Conservation (phyloP, 2,113 vertebrate species). For the Oncorhynchus gorbuscha region DNA sequence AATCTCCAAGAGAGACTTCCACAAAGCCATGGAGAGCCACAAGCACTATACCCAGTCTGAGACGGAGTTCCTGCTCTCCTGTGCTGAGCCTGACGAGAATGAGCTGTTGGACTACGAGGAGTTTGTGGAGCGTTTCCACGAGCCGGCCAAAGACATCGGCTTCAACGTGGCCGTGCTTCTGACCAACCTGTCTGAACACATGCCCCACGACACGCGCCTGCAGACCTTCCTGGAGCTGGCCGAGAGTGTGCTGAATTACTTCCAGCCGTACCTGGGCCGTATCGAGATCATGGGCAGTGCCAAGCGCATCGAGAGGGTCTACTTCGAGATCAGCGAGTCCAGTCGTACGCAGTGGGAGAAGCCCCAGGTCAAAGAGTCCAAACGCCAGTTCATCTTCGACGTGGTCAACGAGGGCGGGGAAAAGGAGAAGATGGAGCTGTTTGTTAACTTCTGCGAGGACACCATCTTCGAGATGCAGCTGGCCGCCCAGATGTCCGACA, state of each 20-base stretch:
- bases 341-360: conserved; percentile 98
- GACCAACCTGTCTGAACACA: conserved; percentile 94
- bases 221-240: conserved; percentile 95
- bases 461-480: conserved; percentile 98
- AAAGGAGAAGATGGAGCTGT: conserved; percentile 99
- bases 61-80: conserved; percentile 91
- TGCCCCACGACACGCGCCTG: conserved; percentile 90
- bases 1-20: conserved; percentile 95
- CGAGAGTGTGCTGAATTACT: conserved; percentile 93
- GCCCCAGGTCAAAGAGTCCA: conserved; percentile 97
- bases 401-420: conserved; percentile 96
- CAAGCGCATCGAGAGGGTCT: conserved; percentile 94
- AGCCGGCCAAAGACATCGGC: conserved; percentile 95
- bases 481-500: conserved; percentile 93
- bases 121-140: conserved; percentile 94
- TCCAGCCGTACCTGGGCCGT: conserved; percentile 92
- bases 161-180: conserved; percentile 93
- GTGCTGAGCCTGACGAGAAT: conserved; percentile 92
- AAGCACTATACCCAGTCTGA: conserved; percentile 96
- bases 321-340: conserved; percentile 97
- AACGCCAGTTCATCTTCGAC: conserved; percentile 96
- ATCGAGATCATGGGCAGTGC: conserved; percentile 98
- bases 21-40: conserved; percentile 96
- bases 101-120: conserved; percentile 93
- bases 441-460: conserved; percentile 97